Evolutionary conservation across 2,113 vertebrate species (phyloP), one percentile per base, ranked within the genome.

Genomic region (Pogona vitticeps): DNA sequence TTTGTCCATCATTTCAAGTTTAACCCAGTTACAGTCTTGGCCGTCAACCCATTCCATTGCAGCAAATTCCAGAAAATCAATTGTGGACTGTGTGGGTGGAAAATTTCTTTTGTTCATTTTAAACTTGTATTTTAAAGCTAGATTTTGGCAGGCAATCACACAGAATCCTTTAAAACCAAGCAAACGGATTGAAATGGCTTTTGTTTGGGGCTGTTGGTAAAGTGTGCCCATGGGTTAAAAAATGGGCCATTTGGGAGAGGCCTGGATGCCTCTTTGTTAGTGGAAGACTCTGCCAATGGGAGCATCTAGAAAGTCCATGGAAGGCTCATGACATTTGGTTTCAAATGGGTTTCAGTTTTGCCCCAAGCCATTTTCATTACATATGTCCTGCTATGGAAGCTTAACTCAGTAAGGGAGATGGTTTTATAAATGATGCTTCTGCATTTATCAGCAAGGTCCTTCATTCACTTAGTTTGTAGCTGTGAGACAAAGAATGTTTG

Each of bases 81-180:
- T 67, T 36, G 61, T 65, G 42, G 42, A 7, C 70, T 36, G 75
- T 40, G 38, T 63, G 82, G 36, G 82, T 73, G 58, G 82, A 63
- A 42, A 42, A 61, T 61, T 84, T 70, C 28, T 61, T 84, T 84
- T 84, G 61, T 63, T 42, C 56, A 2, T 84, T 59, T 21, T 63
- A 84, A 84, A 75, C 42, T 52, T 13, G 10, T 76, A 23, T 77
- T 85, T 85, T 23, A 68, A 61, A 73, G 33, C 72, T 12, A 4
- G 52, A 68, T 42, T 88, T 88, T 0, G 0, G 18, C n/a, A 67
- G 82, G 3, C 6, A 0, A n/a, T 28, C 42, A 17, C 12, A 28
- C 23, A 59, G 63, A 46, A 1, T 0, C 1, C 46, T 70, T 3
- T 3, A 5, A 61, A 63, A 67, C 42, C 65, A 26, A 40, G 28